A percentile compares a stretch with the other conserved stretches of the same genome.
Conservation (phyloP, 2,888 invertebrate species). For the Fragum sueziense region DNA sequence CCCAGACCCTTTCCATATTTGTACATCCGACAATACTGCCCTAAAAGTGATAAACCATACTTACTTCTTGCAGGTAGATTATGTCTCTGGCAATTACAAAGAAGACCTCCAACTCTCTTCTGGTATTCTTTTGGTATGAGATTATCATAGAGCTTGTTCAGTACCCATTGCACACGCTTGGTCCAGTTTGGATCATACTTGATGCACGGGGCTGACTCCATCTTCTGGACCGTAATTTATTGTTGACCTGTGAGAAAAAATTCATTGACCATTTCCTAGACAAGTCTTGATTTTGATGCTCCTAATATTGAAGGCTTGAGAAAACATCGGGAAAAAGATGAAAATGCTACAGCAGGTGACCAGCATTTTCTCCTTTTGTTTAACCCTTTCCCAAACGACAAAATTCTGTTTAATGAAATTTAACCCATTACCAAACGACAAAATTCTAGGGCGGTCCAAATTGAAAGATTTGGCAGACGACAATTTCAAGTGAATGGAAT, state of each 20-base stretch:
- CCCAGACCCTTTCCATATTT: no score
- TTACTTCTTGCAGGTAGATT: constrained; percentile 2
- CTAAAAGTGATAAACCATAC: neutral
- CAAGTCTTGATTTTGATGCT: neutral
- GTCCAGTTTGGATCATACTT: constrained; percentile 6
- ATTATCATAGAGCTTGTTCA: constrained; percentile 7
- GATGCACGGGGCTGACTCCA: neutral
- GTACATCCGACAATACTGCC: no score
- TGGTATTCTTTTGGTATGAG: constrained; percentile 1
- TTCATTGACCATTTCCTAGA: no score
- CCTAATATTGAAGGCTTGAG: neutral
- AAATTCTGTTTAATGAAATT: no score
- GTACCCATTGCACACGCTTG: constrained; percentile 8
- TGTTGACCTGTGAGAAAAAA: no score
- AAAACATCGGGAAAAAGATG: neutral
- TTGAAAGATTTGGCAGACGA: no score
- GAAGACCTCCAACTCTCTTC: neutral
- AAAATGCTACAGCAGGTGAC: neutral
- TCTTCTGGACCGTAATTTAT: no score
- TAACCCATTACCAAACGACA: no score
- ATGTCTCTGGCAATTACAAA: constrained; percentile 8
- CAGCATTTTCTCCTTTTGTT: neutral
- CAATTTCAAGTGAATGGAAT: no score
- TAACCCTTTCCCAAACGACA: no score
- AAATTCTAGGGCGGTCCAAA: no score